phyloP scores from a whole-genome alignment of 2,888 invertebrate species.

The Embidobia sp. region DNA sequence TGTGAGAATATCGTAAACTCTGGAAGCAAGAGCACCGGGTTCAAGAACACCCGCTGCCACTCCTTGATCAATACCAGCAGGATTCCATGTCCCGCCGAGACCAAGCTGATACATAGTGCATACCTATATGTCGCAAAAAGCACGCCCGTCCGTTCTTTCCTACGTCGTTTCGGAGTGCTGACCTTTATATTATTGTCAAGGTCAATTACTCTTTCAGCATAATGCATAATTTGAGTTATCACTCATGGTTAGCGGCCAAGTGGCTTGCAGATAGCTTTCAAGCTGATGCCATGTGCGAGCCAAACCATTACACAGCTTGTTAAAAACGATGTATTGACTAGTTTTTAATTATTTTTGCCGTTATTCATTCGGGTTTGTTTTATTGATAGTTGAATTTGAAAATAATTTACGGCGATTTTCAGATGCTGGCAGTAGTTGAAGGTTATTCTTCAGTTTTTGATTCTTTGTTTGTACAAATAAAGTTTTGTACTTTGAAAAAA shows the following conservation, averaged over 20 bases:
- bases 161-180: conserved; percentile 43
- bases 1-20: conserved; percentile 73
- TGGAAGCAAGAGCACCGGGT: conserved; percentile 75
- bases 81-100: conserved; percentile 62
- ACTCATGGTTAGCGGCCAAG: conserved; percentile 2
- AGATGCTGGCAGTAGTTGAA: too few relatives aligned
- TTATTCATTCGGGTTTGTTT: too few relatives aligned
- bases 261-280: background rate
- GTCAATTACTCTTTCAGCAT: conserved; percentile 52
- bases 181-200: conserved; percentile 64
- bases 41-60: conserved; percentile 78
- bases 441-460: too few relatives aligned
- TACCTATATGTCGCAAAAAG: conserved; percentile 61
- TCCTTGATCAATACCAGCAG: conserved; percentile 76
- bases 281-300: background rate
- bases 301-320: too few relatives aligned
- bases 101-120: conserved; percentile 60
- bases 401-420: too few relatives aligned
- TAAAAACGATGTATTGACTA: too few relatives aligned
- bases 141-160: conserved; percentile 39
- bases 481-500: too few relatives aligned
- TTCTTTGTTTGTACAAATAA: too few relatives aligned
- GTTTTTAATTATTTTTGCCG: too few relatives aligned
- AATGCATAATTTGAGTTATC: conserved; percentile 42
- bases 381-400: too few relatives aligned